Evolutionary conservation across 30 jellyfish, hydroid and myxozoan species (phyloP).

Genomic region (Rhopilema esculentum): DNA sequence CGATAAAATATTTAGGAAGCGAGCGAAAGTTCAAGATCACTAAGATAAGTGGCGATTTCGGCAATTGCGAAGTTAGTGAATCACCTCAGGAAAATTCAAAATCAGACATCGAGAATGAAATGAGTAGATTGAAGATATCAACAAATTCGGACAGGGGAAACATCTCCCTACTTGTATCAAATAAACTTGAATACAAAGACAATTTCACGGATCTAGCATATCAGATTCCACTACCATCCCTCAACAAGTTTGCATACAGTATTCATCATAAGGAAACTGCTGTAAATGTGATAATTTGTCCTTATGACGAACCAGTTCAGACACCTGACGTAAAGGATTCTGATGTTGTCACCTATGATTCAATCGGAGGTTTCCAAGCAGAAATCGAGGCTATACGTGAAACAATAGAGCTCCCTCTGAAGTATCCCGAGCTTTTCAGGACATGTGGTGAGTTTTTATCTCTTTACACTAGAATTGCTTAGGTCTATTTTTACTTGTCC

Average conservation of each 20-base stretch:
- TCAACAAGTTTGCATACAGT: conserved; percentile 18
- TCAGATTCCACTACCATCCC: neutral
- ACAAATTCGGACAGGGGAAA: neutral
- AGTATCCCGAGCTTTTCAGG: conserved; percentile 33
- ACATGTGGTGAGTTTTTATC: conserved; percentile 39
- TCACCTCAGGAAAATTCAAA: neutral
- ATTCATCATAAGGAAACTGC: conserved; percentile 18
- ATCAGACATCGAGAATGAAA: neutral
- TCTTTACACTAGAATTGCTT: neutral
- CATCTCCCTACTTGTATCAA: neutral
- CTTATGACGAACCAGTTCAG: neutral
- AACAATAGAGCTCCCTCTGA: conserved; percentile 46
- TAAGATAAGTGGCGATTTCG: conserved; percentile 32
- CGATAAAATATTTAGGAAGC: conserved; percentile 2
- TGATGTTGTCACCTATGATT: conserved; percentile 10
- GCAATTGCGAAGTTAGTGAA: neutral
- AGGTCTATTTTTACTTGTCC: no score
- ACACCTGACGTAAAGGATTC: neutral
- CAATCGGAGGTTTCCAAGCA: conserved; percentile 62
- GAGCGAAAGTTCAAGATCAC: neutral
- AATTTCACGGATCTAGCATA: neutral
- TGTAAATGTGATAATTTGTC: neutral
- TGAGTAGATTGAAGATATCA: conserved; percentile 8
- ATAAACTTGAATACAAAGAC: neutral
- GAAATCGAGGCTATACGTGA: conserved; percentile 59